Percentiles rank a stretch among this genome's conserved stretches.
Conservation (phyloP, 2,113 vertebrate species). For the Macrotus californicus region DNA sequence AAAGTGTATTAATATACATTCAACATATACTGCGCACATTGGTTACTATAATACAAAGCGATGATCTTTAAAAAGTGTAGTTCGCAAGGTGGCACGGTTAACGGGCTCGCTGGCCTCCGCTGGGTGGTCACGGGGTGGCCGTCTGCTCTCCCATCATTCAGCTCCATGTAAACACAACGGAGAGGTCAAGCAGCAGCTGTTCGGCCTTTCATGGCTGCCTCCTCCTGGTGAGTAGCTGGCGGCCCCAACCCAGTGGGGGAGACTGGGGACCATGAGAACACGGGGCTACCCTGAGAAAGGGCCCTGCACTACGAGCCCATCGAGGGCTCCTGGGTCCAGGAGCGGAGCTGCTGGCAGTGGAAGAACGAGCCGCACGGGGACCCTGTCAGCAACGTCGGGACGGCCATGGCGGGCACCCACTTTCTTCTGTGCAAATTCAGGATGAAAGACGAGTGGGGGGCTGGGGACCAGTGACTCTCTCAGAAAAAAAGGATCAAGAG, state of each 20-base stretch:
- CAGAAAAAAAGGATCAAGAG: constrained; percentile 45
- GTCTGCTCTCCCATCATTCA: constrained; percentile 64
- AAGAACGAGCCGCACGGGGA: not conserved
- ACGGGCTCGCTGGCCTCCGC: constrained; percentile 59
- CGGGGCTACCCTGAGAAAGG: not conserved
- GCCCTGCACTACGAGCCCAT: not conserved
- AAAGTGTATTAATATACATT: constrained; percentile 85
- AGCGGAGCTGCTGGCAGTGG: not conserved
- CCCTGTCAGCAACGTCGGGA: constrained; percentile 39
- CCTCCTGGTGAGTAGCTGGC: not conserved
- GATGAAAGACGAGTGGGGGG: constrained; percentile 26
- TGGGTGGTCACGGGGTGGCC: constrained; percentile 36
- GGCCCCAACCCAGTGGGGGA: not conserved
- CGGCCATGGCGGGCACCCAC: constrained; percentile 58
- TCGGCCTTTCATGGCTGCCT: constrained; percentile 11
- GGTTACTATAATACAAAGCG: constrained; percentile 84
- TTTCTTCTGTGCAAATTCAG: constrained; percentile 76
- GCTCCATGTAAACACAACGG: constrained; percentile 75
- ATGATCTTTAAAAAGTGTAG: constrained; percentile 74
- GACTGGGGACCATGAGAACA: not conserved
- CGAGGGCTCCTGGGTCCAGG: not conserved
- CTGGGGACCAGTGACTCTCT: constrained; percentile 1
- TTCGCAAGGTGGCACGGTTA: constrained; percentile 74
- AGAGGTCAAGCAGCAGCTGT: constrained; percentile 48
- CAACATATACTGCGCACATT: constrained; percentile 81